phyloP scores from a whole-genome alignment of 1,140 invertebrate genomes.

The Armadillidium nasatum region DNA sequence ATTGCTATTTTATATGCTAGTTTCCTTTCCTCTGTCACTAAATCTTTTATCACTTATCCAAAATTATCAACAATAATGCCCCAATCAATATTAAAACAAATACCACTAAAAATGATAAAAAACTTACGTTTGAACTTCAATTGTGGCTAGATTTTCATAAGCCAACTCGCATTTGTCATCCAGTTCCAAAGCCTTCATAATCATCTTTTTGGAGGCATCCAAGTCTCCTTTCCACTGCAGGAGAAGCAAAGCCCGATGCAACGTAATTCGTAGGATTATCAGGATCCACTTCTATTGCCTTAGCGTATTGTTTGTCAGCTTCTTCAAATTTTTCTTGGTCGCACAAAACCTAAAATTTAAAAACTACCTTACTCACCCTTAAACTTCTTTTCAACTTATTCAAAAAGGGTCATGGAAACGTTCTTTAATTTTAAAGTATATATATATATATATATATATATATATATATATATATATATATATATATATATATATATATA shows the following conservation, averaged over 20 bases:
- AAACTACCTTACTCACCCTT: background rate
- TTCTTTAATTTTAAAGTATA: no score
- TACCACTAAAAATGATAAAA: background rate
- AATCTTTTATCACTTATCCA: no score
- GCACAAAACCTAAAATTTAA: constrained; percentile 58
- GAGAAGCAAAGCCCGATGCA: constrained; percentile 73
- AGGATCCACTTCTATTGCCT: constrained; percentile 75
- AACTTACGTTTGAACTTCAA: constrained; percentile 53
- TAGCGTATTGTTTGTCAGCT: constrained; percentile 73
- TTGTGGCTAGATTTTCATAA: constrained; percentile 87
- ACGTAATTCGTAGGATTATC: constrained; percentile 77
- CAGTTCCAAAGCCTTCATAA: constrained; percentile 75
- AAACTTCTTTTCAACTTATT: background rate
- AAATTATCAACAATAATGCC: no score
- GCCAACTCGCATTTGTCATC: constrained; percentile 91
- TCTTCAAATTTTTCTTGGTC: constrained; percentile 75
- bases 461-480: no score
- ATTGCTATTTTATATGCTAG: no score
- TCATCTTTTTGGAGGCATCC: constrained; percentile 68
- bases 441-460: no score
- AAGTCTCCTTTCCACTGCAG: constrained; percentile 76
- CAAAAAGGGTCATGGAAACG: no score
- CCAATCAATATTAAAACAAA: background rate
- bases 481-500: no score
- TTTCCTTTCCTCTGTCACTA: no score